Percentiles rank a stretch among this genome's conserved stretches.
Evolutionary conservation across 2,113 vertebrate genomes (phyloP).

Genomic region (Ailurus styani): DNA sequence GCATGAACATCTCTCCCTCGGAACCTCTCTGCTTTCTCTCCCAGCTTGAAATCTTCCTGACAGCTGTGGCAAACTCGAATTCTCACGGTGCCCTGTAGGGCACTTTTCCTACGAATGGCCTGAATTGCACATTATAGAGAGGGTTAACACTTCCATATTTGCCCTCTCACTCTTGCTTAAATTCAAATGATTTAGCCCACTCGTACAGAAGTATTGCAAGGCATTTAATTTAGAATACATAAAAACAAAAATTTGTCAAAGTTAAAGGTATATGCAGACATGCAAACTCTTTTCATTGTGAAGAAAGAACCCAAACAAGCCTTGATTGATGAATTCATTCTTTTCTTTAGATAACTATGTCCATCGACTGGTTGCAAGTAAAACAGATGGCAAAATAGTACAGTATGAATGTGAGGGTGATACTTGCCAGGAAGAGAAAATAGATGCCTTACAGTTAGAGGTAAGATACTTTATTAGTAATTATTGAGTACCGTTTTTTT

Average conservation of each 20-base stretch:
- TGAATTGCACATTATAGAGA: neutral
- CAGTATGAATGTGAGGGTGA: slow-evolving; percentile 99
- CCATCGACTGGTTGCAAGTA: slow-evolving; percentile 96
- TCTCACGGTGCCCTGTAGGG: neutral
- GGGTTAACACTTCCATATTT: neutral
- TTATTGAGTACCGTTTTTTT: neutral
- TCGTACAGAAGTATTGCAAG: neutral
- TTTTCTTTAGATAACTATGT: slow-evolving; percentile 94
- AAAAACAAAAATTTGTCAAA: slow-evolving; percentile 17
- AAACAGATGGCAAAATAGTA: slow-evolving; percentile 97
- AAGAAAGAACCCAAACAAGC: neutral
- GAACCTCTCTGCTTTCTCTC: neutral
- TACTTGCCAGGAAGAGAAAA: slow-evolving; percentile 96
- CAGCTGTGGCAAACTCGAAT: neutral
- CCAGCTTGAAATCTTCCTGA: neutral
- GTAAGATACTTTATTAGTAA: slow-evolving; percentile 76
- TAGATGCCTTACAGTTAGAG: slow-evolving; percentile 96
- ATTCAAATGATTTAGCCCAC: neutral
- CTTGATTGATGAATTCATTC: slow-evolving; percentile 23
- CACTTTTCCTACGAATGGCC: neutral
- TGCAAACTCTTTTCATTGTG: slow-evolving; percentile 31
- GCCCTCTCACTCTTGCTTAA: neutral
- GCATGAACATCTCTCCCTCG: neutral
- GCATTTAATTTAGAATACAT: neutral
- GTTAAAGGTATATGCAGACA: neutral